A percentile compares a stretch with the other conserved stretches of the same genome.
Evolutionary conservation across 2,888 invertebrate genomes (phyloP).

Genomic region (Pseudococcus viburni): DNA sequence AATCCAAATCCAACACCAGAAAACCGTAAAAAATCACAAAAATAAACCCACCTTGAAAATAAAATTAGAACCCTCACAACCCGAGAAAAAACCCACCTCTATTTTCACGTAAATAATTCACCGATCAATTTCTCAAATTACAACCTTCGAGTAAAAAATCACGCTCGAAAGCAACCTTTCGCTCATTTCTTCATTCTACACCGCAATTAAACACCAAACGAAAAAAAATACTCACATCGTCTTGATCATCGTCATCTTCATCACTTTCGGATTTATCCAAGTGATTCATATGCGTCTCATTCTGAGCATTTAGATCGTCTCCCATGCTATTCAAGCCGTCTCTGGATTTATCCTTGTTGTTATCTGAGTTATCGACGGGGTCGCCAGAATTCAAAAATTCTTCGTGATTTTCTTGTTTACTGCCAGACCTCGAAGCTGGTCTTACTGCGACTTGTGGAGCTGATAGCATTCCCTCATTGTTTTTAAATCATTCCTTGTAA

Average conservation of each 20-base stretch:
- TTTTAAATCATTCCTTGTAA: neutral
- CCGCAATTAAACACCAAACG: neutral
- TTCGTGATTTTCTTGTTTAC: conserved; percentile 29
- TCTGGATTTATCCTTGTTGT: neutral
- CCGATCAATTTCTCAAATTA: too few relatives aligned
- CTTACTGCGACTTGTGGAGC: conserved; percentile 50
- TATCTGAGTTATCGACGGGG: conserved; percentile 6
- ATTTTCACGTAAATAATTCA: too few relatives aligned
- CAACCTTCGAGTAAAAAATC: too few relatives aligned
- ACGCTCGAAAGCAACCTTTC: too few relatives aligned
- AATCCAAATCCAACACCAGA: too few relatives aligned
- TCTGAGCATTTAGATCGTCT: conserved; percentile 32
- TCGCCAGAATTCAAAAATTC: conserved; percentile 22
- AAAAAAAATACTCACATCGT: conserved; percentile 61
- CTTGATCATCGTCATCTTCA: conserved; percentile 67
- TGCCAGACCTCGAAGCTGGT: conserved; percentile 57
- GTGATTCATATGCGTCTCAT: conserved; percentile 50
- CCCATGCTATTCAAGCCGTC: conserved; percentile 7
- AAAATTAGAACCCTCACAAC: too few relatives aligned
- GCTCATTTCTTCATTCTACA: too few relatives aligned
- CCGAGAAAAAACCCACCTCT: too few relatives aligned
- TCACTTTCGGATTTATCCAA: conserved; percentile 67
- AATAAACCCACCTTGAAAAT: too few relatives aligned
- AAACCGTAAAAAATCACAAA: too few relatives aligned
- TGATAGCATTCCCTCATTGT: conserved; percentile 63